Evolutionary conservation across 2,888 invertebrate genomes (phyloP), one percentile per base, ranked within the genome.

Genomic region (Harmothoe impar): DNA sequence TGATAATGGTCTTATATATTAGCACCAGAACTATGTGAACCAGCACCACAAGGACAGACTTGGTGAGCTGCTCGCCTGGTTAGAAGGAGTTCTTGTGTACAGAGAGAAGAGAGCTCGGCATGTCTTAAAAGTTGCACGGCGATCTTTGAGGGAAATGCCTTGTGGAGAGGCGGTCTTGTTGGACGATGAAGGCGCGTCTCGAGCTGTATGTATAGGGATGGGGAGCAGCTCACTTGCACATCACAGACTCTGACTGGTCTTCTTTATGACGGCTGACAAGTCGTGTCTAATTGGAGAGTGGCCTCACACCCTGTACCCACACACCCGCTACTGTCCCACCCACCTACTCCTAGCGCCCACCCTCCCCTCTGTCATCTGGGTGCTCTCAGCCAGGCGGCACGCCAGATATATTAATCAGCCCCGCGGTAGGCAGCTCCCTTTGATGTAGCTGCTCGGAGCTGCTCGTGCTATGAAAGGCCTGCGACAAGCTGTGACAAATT

Each of bases 401-500:
- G 52, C 29, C 86, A 25, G 86, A 86, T 54, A 86, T 86, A 86
- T 52, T 86, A 86, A 86, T 86, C 86, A 86, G 29, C 17, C 56
- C 29, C 1, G 84, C 84, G 25, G 54, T 86, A 25, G 25, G 56
- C 54, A 31, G 86, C 86, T 56, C 56, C 86, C 86, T 86, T 86
- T 86, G 86, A 86, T 54, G 86, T 86, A 29, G 52, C 52, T 54
- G 54, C 86, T 86, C 86, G 54, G 51, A 29, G 52, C 52, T 54
- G 54, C 86, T 86, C 86, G 86, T 25, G 81, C 54, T 54, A 86
- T 35, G 51, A 35, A 84, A 84, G 84, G 43, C 51, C 86, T 54
- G 86, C 52, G 84, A 54, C 86, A 86, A 31, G 52, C 86, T 86
- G 86, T 86, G 86, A 86, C 86, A 86, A 86, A 86, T 86, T 86